A percentile compares a stretch with the other conserved stretches of the same genome.
Evolutionary conservation across 2,797 vertebrate genomes (phyloP).

Genomic region (Megalops cyprinoides): DNA sequence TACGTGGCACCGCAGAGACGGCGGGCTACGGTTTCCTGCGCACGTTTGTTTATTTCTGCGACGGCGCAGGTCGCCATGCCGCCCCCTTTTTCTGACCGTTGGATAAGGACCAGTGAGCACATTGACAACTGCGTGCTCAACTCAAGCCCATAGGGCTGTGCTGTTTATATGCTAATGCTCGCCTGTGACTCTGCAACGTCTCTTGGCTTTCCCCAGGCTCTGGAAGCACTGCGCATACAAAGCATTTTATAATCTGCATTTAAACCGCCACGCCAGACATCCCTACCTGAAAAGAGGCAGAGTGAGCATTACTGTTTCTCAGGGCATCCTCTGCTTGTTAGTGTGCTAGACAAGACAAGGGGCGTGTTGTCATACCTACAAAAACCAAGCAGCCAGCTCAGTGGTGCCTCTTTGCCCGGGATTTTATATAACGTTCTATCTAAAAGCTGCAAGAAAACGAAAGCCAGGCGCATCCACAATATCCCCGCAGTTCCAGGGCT

Average conservation of each 20-base stretch:
- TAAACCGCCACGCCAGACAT: conserved; percentile 25
- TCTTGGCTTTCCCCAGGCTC: conserved; percentile 34
- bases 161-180: conserved; percentile 64
- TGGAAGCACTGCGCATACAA: conserved; percentile 5
- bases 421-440: too few species aligned
- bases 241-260: conserved; percentile 28
- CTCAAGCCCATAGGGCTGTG: conserved; percentile 40
- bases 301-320: neutral
- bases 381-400: neutral
- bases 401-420: neutral
- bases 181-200: conserved; percentile 32
- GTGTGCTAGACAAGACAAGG: neutral
- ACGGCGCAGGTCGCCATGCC: conserved; percentile 31
- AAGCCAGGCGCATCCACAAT: conserved; percentile 47
- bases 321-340: neutral
- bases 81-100: conserved; percentile 54
- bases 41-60: conserved; percentile 55
- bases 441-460: conserved; percentile 36
- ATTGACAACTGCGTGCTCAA: conserved; percentile 57
- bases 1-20: too few species aligned
- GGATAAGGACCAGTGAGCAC: conserved; percentile 63
- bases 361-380: neutral
- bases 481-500: conserved; percentile 48
- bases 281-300: neutral
- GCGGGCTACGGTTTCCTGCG: conserved; percentile 54